These are phyloP conservation scores for Myotis davidii DNA, from an alignment of 2,113 vertebrate genomes.

Conservation along the genomic window DNA sequence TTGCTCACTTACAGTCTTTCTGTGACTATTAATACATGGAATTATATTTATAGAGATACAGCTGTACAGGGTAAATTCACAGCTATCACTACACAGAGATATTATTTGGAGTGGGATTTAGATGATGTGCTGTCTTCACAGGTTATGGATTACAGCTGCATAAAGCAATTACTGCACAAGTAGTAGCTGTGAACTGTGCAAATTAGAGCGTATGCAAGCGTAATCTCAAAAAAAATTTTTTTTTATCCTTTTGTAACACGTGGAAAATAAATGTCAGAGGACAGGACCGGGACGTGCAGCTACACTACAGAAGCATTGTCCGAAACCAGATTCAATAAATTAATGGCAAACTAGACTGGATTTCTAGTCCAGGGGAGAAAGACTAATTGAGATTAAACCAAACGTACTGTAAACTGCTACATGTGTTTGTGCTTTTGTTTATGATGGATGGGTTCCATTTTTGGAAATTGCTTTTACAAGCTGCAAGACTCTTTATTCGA, in stretches of 20 bases:
- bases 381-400: constrained; percentile 84
- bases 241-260: constrained; percentile 84
- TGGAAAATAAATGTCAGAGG: constrained; percentile 84
- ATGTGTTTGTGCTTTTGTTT: constrained; percentile 89
- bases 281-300: constrained; percentile 86
- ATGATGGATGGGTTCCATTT: constrained; percentile 81
- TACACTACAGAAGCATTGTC: constrained; percentile 89
- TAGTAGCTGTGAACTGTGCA: constrained; percentile 91
- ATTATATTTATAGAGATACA: constrained; percentile 99
- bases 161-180: constrained; percentile 90
- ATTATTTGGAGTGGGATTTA: constrained; percentile 91
- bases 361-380: constrained; percentile 87
- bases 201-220: constrained; percentile 88
- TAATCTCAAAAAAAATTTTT: constrained; percentile 80
- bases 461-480: constrained; percentile 80
- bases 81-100: constrained; percentile 98
- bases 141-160: constrained; percentile 92
- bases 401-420: constrained; percentile 85
- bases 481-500: constrained; percentile 85
- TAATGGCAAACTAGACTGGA: constrained; percentile 86
- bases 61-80: constrained; percentile 98
- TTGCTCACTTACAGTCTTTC: constrained; percentile 98
- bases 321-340: constrained; percentile 88
- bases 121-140: constrained; percentile 94
- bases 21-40: constrained; percentile 98